Base-by-base conservation (phyloP, 2,113 vertebrate species). In the Calcarius ornatus region DNA sequence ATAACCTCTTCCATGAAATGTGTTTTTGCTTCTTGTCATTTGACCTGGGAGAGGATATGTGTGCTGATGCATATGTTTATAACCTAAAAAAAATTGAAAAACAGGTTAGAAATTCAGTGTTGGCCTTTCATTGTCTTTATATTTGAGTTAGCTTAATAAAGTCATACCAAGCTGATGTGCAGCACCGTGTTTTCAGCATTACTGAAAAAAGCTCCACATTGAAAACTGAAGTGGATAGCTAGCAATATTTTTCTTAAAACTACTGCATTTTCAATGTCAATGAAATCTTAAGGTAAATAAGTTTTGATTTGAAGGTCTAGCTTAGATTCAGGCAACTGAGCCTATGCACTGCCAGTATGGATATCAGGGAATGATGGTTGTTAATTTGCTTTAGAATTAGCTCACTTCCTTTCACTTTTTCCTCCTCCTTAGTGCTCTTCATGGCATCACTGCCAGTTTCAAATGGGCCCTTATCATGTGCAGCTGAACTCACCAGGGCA, bases 111-210 rank as follows among this genome's bases (percentile, higher is more conserved):
- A 73, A 61, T 54, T 37, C 54, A 20, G 1, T 10, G 25, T 50
- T 94, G 86, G 68, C 47, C 23, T 78, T 69, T 35, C 61, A 37
- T 59, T 59, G 47, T 66, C n/a, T 48, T 96, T 92, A 8, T 78
- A 65, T 71, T 91, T 3, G 10, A 82, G 42, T 85, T 77, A 92
- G 33, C 47, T 88, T 72, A 43, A 80, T 54, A 47, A 88, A 91
- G 37, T 48, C 15, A 40, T 64, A 68, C 22, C 6, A 28, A 56
- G 27, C 21, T 47, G 35, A 51, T 6, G 10, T 3, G 31, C 42
- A 86, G 8, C 16, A 20, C 35, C 47, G 15, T 68, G 16, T 38
- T 28, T 89, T 69, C 47, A 78, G 9, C 8, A 7, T 51, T 68
- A 51, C 28, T 59, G 47, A 9, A 61, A 61, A 88, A 83, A 53